These are phyloP conservation scores for Gisinianus flammeolus DNA, from an alignment of 2,888 invertebrate genomes.

Conservation along the genomic window DNA sequence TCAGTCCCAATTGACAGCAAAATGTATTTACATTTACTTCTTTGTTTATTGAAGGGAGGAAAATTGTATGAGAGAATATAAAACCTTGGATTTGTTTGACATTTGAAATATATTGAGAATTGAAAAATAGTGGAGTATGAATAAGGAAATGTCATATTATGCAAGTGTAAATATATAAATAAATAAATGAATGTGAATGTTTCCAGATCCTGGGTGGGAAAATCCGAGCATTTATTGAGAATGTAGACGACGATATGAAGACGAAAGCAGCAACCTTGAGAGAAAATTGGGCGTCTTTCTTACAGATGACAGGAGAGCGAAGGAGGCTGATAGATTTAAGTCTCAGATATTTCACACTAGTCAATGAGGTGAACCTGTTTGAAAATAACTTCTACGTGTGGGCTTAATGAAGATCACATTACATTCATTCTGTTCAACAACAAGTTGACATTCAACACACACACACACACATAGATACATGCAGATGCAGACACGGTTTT, in stretches of 20 bases:
- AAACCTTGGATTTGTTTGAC: too few relatives aligned
- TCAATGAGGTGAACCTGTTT: conserved; percentile 70
- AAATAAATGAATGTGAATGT: too few relatives aligned
- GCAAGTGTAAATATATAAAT: background rate
- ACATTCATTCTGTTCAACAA: background rate
- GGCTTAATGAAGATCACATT: background rate
- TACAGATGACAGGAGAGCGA: conserved; percentile 70
- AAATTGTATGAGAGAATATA: too few relatives aligned
- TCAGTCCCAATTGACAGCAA: too few relatives aligned
- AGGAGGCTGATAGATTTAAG: conserved; percentile 72
- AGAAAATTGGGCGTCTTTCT: conserved; percentile 63
- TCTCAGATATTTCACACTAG: conserved; percentile 73
- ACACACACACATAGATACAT: background rate
- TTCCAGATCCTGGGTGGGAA: conserved; percentile 73
- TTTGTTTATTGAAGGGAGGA: too few relatives aligned
- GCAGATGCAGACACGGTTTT: too few relatives aligned
- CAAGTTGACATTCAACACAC: background rate
- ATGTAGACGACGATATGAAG: conserved; percentile 67
- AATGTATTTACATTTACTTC: too few relatives aligned
- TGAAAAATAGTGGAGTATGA: too few relatives aligned
- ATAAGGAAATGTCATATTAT: too few relatives aligned
- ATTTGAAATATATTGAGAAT: too few relatives aligned
- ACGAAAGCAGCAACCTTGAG: conserved; percentile 59
- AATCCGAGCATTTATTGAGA: conserved; percentile 72
- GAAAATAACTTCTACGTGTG: background rate